A percentile compares a stretch with the other conserved stretches of the same genome.
Evolutionary conservation across 2,888 invertebrate species (phyloP).

Genomic region (Dorcus parallelipipedus): DNA sequence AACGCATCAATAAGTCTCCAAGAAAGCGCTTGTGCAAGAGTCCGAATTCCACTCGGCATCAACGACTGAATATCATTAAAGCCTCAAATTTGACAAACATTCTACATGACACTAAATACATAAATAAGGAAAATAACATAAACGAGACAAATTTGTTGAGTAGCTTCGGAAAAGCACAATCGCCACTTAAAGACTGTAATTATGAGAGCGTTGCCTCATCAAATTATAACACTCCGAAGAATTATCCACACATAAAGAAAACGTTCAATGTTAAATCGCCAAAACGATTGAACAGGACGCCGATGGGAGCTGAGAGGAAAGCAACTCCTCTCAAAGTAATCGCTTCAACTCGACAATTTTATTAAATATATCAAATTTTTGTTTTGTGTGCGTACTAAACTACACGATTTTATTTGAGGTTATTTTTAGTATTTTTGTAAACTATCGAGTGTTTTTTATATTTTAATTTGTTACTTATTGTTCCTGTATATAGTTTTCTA

Average conservation of each 20-base stretch:
- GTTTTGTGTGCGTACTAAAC: not conserved
- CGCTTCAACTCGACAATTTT: conserved; percentile 10
- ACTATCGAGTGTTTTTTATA: not conserved
- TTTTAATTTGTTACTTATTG: not conserved
- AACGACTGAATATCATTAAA: conserved; percentile 29
- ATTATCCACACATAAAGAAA: conserved; percentile 59
- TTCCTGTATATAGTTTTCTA: not conserved
- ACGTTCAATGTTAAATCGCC: conserved; percentile 56
- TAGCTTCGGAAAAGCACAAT: not conserved
- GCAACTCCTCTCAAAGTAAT: conserved; percentile 58
- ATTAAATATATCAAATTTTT: conserved; percentile 2
- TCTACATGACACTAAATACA: conserved; percentile 6
- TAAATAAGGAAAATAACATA: conserved; percentile 26
- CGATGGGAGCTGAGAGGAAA: conserved; percentile 48
- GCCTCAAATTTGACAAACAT: conserved; percentile 13
- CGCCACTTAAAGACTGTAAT: conserved; percentile 24
- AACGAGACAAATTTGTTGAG: conserved; percentile 5
- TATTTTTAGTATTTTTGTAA: not conserved
- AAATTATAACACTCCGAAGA: conserved; percentile 35
- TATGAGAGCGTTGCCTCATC: conserved; percentile 19
- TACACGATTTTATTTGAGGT: too few species aligned
- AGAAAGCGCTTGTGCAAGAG: conserved; percentile 29
- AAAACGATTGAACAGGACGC: conserved; percentile 53
- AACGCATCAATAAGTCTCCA: conserved; percentile 35
- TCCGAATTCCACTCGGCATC: conserved; percentile 25